Base-by-base conservation (phyloP, 2,888 invertebrate genomes). In the Diplazon laetatorius region DNA sequence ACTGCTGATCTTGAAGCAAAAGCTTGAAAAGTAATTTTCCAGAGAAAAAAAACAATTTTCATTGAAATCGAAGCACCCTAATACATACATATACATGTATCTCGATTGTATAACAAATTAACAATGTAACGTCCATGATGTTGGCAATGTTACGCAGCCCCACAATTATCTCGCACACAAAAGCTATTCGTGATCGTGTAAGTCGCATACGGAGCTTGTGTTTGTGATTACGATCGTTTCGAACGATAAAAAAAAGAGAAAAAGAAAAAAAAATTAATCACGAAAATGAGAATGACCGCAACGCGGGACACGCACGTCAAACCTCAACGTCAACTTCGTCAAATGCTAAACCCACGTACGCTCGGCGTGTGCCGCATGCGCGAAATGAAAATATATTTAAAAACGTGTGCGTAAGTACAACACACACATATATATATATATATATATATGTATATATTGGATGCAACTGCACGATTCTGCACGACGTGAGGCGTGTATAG, bases 241-340 rank as follows among this genome's bases (percentile, higher is more conserved):
- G 76, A 68, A 79, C 85, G 86, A 87, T 85, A 86, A 84, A 88
- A n/a, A n/a, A n/a, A n/a, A n/a, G n/a, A n/a, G n/a, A n/a, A n/a
- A n/a, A n/a, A n/a, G n/a, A n/a, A n/a, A n/a, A n/a, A n/a, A 87
- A 87, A 89, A 90, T 89, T 90, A 90, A 90, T 90, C 87, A 87
- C 80, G 87, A 87, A 87, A 89, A 89, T 87, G 89, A 76, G 63
- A 79, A 69, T 48, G 73, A 73, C 72, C 72, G 57, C 72, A 52
- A 77, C 25, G 55, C 14, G 55, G 10, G 62, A 72, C 79, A 76
- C 74, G 78, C 78, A 78, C 60, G 59, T 75, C 74, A 71, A 70
- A 78, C 78, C 70, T 78, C 70, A 78, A n/a, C n/a, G n/a, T n/a
- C n/a, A n/a, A n/a, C n/a, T n/a, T n/a, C n/a, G n/a, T n/a, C n/a